Conservation (phyloP, 2,113 vertebrate genomes). For the Paratilapia polleni region DNA sequence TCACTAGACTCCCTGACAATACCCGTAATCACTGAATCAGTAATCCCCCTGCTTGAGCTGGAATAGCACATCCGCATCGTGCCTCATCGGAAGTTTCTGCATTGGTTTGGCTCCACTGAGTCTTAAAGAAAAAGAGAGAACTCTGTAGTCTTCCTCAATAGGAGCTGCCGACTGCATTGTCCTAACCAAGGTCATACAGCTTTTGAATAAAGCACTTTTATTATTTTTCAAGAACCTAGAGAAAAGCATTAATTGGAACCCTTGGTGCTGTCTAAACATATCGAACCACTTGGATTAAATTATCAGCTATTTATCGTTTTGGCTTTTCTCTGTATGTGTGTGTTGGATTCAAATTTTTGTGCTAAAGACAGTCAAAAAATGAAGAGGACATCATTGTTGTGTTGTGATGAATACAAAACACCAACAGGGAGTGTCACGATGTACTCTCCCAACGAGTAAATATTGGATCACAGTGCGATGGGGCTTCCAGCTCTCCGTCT, state of each 20-base stretch:
- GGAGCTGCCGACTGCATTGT: conserved; percentile 58
- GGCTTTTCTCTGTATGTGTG: background rate
- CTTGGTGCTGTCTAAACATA: conserved; percentile 46
- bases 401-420: conserved; percentile 62
- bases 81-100: conserved; percentile 54
- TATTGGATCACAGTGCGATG: conserved; percentile 69
- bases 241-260: conserved; percentile 38
- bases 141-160: conserved; percentile 42
- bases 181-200: conserved; percentile 70
- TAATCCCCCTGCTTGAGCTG: conserved; percentile 69
- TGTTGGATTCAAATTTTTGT: background rate
- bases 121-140: conserved; percentile 42
- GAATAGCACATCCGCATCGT: conserved; percentile 54
- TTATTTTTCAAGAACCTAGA: conserved; percentile 14
- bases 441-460: conserved; percentile 65
- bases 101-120: conserved; percentile 45
- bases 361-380: conserved; percentile 37
- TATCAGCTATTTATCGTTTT: conserved; percentile 42
- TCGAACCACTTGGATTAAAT: conserved; percentile 19
- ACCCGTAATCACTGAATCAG: conserved; percentile 73
- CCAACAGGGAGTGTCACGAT: conserved; percentile 60
- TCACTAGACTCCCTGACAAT: conserved; percentile 60
- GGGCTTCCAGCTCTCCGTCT: conserved; percentile 62
- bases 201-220: conserved; percentile 38
- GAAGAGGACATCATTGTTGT: conserved; percentile 17